Percentiles rank a stretch among this genome's conserved stretches.
phyloP scores from a whole-genome alignment of 2,888 invertebrate genomes.

The Drosophila histrio region DNA sequence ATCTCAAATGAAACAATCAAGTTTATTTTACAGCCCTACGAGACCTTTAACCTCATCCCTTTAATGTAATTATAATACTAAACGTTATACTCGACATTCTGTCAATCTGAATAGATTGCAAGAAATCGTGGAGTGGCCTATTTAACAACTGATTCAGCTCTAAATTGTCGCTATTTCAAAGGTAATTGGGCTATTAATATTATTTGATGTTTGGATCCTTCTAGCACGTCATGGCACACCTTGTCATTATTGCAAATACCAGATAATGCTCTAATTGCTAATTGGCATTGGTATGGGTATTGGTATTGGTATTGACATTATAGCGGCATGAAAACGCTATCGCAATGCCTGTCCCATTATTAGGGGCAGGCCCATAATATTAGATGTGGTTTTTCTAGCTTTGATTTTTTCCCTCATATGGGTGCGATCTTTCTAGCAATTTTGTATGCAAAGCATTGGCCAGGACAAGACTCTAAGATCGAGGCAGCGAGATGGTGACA shows the following conservation, averaged over 20 bases:
- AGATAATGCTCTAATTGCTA: conserved; percentile 72
- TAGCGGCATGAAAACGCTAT: conserved; percentile 15
- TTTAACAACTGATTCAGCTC: background rate
- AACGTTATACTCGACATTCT: background rate
- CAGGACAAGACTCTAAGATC: background rate
- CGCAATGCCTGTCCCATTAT: conserved; percentile 14
- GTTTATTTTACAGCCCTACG: background rate
- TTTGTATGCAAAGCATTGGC: conserved; percentile 39
- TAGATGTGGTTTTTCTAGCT: conserved; percentile 5
- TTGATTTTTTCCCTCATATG: conserved; percentile 18
- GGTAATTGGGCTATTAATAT: conserved; percentile 25
- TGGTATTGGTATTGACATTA: conserved; percentile 44
- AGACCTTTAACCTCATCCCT: no score
- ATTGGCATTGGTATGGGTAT: conserved; percentile 41
- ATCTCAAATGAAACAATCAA: background rate
- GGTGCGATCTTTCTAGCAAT: conserved; percentile 34
- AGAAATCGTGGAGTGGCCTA: background rate
- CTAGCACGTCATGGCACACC: conserved; percentile 29
- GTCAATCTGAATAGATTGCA: background rate
- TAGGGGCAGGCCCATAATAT: conserved; percentile 22
- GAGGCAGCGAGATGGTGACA: conserved; percentile 1
- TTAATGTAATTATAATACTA: no score
- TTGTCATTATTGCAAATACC: conserved; percentile 37
- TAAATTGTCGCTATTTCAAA: conserved; percentile 21
- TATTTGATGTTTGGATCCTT: conserved; percentile 14